Percentiles rank a stretch among this genome's conserved stretches.
Conservation (phyloP, 2,888 invertebrate species). For the Calliopum simillimum region DNA sequence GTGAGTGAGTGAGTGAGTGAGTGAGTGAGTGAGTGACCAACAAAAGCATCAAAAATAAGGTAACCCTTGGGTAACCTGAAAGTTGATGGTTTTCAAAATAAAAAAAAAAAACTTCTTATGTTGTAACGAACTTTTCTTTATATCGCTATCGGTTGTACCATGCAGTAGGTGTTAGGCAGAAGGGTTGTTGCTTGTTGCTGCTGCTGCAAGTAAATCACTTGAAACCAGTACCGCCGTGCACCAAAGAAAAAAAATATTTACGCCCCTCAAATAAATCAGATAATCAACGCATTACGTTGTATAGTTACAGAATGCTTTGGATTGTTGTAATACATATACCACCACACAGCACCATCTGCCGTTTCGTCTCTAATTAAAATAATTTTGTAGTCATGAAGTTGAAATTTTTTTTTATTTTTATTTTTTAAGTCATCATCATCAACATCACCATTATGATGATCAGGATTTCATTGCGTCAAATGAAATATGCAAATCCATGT, state of each 20-base stretch:
- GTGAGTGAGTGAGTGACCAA: no score
- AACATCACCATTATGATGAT: background rate
- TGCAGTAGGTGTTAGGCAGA: no score
- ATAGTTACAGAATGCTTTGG: background rate
- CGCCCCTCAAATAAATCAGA: slow-evolving; percentile 53
- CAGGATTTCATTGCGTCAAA: slow-evolving; percentile 5
- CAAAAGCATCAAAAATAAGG: no score
- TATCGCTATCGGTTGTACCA: no score
- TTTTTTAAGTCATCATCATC: background rate
- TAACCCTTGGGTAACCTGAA: no score
- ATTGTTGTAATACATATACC: background rate
- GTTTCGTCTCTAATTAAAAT: slow-evolving; percentile 25
- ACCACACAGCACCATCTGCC: slow-evolving; percentile 18
- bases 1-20: no score
- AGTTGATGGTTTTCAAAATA: no score
- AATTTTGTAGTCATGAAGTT: slow-evolving; percentile 6
- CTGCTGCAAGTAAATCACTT: slow-evolving; percentile 11
- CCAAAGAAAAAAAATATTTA: slow-evolving; percentile 32
- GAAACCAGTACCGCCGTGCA: slow-evolving; percentile 18
- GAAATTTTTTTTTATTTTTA: background rate
- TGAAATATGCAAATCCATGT: slow-evolving; percentile 28
- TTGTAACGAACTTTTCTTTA: no score
- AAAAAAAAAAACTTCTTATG: no score
- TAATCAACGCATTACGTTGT: slow-evolving; percentile 37
- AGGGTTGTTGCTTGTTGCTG: background rate